These are phyloP conservation scores for Syrista parreyssii DNA, from an alignment of 2,888 invertebrate species.

Conservation along the genomic window DNA sequence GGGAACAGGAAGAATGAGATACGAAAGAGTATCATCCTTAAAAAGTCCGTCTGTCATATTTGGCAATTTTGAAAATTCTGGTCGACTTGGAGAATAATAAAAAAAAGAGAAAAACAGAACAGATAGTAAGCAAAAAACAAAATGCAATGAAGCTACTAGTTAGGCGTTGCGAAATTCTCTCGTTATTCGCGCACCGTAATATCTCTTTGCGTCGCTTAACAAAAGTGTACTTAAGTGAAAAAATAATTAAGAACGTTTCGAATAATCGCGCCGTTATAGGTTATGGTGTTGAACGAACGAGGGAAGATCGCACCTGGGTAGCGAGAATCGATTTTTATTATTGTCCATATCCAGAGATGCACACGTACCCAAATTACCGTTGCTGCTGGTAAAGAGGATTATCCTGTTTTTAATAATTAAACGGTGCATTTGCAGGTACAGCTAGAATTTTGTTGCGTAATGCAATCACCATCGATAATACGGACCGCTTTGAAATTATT, in stretches of 20 bases:
- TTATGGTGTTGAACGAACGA: neutral
- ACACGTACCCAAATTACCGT: neutral
- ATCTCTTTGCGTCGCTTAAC: neutral
- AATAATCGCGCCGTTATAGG: neutral
- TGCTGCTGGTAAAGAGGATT: neutral
- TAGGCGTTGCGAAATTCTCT: neutral
- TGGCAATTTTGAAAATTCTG: neutral
- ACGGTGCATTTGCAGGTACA: neutral
- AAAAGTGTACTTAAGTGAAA: neutral
- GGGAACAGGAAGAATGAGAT: neutral
- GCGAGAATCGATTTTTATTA: neutral
- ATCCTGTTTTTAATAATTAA: neutral
- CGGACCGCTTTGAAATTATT: neutral
- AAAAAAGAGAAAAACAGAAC: neutral
- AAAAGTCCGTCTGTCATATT: neutral
- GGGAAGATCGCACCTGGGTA: neutral
- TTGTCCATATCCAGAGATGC: neutral
- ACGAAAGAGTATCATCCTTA: neutral
- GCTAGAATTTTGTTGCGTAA: neutral
- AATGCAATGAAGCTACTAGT: neutral
- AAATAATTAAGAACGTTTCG: neutral
- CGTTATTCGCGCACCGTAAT: neutral
- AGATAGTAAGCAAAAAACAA: neutral
- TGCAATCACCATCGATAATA: neutral
- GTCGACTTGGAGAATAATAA: conserved; percentile 3